Conservation (phyloP, 92 coral and sea anemone genomes). For the Ricordea florida region DNA sequence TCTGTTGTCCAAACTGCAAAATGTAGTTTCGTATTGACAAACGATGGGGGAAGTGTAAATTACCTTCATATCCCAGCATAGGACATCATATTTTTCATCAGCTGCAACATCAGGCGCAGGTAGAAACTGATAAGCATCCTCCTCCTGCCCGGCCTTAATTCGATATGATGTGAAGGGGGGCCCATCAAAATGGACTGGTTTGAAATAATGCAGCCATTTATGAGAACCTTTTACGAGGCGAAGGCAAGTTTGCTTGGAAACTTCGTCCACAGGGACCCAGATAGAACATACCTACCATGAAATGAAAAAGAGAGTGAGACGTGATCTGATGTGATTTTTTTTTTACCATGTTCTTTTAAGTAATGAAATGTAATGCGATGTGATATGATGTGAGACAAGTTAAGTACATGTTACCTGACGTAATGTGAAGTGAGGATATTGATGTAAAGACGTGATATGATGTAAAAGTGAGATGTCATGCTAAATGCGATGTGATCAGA, state of each 20-base stretch:
- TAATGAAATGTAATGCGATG: no score
- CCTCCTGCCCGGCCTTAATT: constrained; percentile 20
- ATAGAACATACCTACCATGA: constrained; percentile 50
- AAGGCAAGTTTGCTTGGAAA: constrained; percentile 44
- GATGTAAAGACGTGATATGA: no score
- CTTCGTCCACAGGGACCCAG: constrained; percentile 59
- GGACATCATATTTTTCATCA: constrained; percentile 13
- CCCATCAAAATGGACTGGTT: constrained; percentile 48
- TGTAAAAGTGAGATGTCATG: no score
- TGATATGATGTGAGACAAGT: no score
- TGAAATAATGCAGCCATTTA: constrained; percentile 11
- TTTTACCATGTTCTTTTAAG: no score
- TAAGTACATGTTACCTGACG: no score
- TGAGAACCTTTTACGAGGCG: constrained; percentile 56
- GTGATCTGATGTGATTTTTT: no score
- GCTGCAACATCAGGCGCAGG: constrained; percentile 24
- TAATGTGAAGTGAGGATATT: no score
- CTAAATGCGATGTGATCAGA: no score
- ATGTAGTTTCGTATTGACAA: background rate
- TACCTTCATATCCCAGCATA: constrained; percentile 58
- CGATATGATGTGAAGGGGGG: constrained; percentile 21
- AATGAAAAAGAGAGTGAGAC: background rate
- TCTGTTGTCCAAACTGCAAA: background rate
- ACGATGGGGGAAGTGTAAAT: background rate
- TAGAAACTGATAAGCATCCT: constrained; percentile 15